phyloP scores from a whole-genome alignment of 2,888 invertebrate genomes.

The Cephus spinipes region DNA sequence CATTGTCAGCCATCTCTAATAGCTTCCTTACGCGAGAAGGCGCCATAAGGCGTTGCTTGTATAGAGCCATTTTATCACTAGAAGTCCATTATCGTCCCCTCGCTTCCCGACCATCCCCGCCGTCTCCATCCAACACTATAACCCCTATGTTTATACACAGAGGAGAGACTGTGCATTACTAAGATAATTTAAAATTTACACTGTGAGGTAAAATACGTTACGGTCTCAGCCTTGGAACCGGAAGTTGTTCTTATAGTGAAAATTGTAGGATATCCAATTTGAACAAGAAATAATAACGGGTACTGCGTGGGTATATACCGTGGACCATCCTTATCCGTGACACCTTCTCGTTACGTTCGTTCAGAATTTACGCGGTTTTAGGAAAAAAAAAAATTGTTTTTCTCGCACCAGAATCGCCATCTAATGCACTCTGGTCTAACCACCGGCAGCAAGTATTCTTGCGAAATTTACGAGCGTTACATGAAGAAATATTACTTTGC shows the following conservation, averaged over 20 bases:
- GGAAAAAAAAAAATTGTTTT: too few relatives aligned
- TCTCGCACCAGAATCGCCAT: too few relatives aligned
- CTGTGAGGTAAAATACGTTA: neutral
- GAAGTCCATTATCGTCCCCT: slow-evolving; percentile 57
- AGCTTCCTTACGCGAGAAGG: slow-evolving; percentile 32
- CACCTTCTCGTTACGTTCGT: too few relatives aligned
- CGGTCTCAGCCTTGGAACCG: too few relatives aligned
- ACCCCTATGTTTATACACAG: slow-evolving; percentile 27
- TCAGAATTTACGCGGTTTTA: too few relatives aligned
- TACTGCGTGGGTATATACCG: too few relatives aligned
- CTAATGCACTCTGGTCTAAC: too few relatives aligned
- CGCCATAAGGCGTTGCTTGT: slow-evolving; percentile 46
- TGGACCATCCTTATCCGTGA: too few relatives aligned
- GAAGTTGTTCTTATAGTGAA: too few relatives aligned
- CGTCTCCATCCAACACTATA: slow-evolving; percentile 18
- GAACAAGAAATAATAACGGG: too few relatives aligned
- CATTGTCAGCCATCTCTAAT: slow-evolving; percentile 34
- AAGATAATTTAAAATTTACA: slow-evolving; percentile 58
- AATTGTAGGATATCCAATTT: too few relatives aligned
- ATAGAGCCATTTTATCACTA: slow-evolving; percentile 57
- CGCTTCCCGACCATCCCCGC: slow-evolving; percentile 10
- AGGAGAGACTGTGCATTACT: slow-evolving; percentile 52
- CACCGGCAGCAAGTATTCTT: too few relatives aligned
- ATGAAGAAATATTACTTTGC: slow-evolving; percentile 39
- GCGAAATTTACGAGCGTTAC: neutral